A percentile compares a stretch with the other conserved stretches of the same genome.
These are phyloP conservation scores for Heteractis magnifica DNA, from an alignment of 92 coral and sea anemone species.

Conservation along the genomic window DNA sequence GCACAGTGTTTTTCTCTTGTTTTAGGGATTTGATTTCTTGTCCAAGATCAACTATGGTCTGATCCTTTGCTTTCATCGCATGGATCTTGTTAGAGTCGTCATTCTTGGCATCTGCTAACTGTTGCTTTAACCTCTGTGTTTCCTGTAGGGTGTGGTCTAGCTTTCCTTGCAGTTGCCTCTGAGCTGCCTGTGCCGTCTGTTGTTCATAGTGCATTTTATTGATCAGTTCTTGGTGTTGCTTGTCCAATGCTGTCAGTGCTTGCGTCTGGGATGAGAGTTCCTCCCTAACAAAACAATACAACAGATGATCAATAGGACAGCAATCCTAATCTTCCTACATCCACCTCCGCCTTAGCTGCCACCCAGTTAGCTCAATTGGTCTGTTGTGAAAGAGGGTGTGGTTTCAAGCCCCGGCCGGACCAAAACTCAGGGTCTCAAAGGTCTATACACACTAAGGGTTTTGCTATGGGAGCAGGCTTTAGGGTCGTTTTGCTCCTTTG, in stretches of 20 bases:
- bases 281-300: slow-evolving; percentile 37
- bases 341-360: too few species aligned
- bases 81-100: slow-evolving; percentile 39
- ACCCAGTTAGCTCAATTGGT: too few species aligned
- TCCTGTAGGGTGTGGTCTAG: slow-evolving; percentile 40
- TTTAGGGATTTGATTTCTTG: slow-evolving; percentile 49
- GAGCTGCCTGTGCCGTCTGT: slow-evolving; percentile 42
- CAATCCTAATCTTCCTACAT: too few species aligned
- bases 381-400: too few species aligned
- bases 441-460: too few species aligned
- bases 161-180: slow-evolving; percentile 49
- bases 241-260: slow-evolving; percentile 53
- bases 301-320: neutral
- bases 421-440: too few species aligned
- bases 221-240: slow-evolving; percentile 43
- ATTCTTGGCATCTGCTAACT: slow-evolving; percentile 48
- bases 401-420: too few species aligned
- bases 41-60: slow-evolving; percentile 50
- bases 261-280: slow-evolving; percentile 69
- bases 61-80: slow-evolving; percentile 49
- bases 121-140: slow-evolving; percentile 41
- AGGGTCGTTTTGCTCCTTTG: too few species aligned
- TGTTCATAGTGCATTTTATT: slow-evolving; percentile 58
- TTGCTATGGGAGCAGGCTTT: too few species aligned
- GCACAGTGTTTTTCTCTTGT: slow-evolving; percentile 59